A percentile compares a stretch with the other conserved stretches of the same genome.
Conservation (phyloP, 2,113 vertebrate genomes). For the Pachyramphus minor region DNA sequence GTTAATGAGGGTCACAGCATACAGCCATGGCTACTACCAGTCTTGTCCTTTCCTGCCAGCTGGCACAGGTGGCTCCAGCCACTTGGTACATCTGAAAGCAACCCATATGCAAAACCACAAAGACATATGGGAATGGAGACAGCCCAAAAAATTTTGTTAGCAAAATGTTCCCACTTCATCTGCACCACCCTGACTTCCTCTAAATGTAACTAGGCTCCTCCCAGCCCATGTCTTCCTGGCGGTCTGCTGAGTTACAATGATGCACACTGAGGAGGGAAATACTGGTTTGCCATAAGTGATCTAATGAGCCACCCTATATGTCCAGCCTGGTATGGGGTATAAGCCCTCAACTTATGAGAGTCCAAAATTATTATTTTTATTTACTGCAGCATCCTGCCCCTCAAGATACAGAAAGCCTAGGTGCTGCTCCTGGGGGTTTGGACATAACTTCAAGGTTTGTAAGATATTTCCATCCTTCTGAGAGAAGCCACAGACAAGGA, state of each 20-base stretch:
- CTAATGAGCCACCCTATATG: not conserved
- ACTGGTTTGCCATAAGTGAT: not conserved
- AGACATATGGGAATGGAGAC: rapidly evolving
- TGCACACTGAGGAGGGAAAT: rapidly evolving
- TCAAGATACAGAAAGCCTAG: not conserved
- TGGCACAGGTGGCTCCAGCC: not conserved
- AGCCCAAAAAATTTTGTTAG: not conserved
- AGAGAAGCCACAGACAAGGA: not conserved
- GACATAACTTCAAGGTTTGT: not conserved
- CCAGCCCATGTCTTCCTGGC: not conserved
- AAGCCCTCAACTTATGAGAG: rapidly evolving
- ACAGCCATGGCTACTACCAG: not conserved
- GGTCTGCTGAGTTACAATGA: not conserved
- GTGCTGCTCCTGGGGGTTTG: not conserved
- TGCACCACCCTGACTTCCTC: not conserved
- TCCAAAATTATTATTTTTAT: not conserved
- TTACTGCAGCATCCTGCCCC: rapidly evolving
- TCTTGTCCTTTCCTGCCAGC: not conserved
- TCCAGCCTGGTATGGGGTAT: not conserved
- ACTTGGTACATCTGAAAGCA: not conserved
- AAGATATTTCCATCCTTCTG: not conserved
- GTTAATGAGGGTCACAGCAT: not conserved
- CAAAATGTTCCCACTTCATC: not conserved
- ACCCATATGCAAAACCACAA: rapidly evolving
- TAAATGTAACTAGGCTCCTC: not conserved